These are phyloP conservation scores for Netelia virgata DNA, from an alignment of 2,888 invertebrate species.

Conservation along the genomic window DNA sequence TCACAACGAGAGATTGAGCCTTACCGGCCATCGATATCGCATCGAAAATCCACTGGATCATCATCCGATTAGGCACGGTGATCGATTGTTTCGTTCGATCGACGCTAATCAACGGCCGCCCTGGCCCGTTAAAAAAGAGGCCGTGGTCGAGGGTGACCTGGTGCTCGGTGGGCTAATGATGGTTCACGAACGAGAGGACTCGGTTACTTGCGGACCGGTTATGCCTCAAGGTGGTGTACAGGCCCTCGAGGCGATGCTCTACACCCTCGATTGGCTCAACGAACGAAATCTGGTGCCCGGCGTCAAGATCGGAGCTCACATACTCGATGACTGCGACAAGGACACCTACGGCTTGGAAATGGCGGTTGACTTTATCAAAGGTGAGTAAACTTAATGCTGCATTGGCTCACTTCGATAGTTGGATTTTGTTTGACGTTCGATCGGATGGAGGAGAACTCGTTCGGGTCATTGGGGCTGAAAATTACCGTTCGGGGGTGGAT, in stretches of 20 bases:
- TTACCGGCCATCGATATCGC: slow-evolving; percentile 61
- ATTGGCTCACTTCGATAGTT: not conserved
- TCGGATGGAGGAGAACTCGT: no score
- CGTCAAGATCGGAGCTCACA: slow-evolving; percentile 93
- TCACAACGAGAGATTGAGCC: not conserved
- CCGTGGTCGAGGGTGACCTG: slow-evolving; percentile 94
- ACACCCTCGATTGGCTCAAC: slow-evolving; percentile 94
- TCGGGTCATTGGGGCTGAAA: no score
- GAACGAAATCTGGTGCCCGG: slow-evolving; percentile 89
- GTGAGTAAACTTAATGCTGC: slow-evolving; percentile 86
- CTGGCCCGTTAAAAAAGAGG: slow-evolving; percentile 95
- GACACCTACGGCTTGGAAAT: slow-evolving; percentile 98
- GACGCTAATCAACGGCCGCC: slow-evolving; percentile 73
- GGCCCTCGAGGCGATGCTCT: slow-evolving; percentile 96
- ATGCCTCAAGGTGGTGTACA: slow-evolving; percentile 97
- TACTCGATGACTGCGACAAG: slow-evolving; percentile 97
- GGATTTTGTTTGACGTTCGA: no score
- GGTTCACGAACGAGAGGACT: slow-evolving; percentile 96
- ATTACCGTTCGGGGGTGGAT: no score
- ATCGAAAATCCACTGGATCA: slow-evolving; percentile 77
- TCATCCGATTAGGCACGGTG: slow-evolving; percentile 80
- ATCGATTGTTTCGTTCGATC: slow-evolving; percentile 77
- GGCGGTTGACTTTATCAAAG: slow-evolving; percentile 98
- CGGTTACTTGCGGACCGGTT: slow-evolving; percentile 95
- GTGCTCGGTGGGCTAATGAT: slow-evolving; percentile 97